Percentiles rank a stretch among this genome's conserved stretches.
Evolutionary conservation across 2,113 vertebrate genomes (phyloP).

Genomic region (Arenaria interpres): DNA sequence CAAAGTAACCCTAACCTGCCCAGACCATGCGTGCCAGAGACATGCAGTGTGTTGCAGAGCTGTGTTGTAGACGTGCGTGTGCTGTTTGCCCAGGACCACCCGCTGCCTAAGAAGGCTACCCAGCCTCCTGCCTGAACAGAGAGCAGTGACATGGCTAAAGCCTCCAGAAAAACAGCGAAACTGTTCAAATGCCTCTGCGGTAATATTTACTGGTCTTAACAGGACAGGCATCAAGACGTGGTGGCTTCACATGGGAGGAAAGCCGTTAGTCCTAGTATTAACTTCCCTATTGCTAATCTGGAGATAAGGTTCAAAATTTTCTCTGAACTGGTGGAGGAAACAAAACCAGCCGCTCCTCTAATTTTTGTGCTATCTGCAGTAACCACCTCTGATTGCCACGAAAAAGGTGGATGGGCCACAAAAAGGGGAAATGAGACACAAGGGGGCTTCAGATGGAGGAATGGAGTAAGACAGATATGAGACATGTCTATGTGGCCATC

Average conservation of each 20-base stretch:
- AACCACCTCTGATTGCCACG: background rate
- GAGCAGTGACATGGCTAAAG: background rate
- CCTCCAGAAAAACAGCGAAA: background rate
- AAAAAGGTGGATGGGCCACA: background rate
- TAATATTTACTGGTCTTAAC: background rate
- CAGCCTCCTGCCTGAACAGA: background rate
- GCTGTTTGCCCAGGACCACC: background rate
- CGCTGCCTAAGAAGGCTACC: background rate
- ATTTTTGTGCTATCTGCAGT: background rate
- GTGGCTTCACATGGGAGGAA: background rate
- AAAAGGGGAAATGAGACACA: background rate
- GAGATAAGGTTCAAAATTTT: background rate
- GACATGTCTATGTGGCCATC: background rate
- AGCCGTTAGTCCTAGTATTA: background rate
- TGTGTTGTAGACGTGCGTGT: background rate
- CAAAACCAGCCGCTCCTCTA: background rate
- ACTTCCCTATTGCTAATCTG: background rate
- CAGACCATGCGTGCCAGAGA: accelerated
- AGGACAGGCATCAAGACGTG: background rate
- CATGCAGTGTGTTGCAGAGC: background rate
- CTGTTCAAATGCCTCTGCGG: background rate
- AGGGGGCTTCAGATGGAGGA: background rate
- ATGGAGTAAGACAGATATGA: background rate
- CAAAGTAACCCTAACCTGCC: background rate
- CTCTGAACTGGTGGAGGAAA: background rate